A percentile compares a stretch with the other conserved stretches of the same genome.
Evolutionary conservation across 1,140 invertebrate species (phyloP).

Genomic region (Metopolophium dirhodum): DNA sequence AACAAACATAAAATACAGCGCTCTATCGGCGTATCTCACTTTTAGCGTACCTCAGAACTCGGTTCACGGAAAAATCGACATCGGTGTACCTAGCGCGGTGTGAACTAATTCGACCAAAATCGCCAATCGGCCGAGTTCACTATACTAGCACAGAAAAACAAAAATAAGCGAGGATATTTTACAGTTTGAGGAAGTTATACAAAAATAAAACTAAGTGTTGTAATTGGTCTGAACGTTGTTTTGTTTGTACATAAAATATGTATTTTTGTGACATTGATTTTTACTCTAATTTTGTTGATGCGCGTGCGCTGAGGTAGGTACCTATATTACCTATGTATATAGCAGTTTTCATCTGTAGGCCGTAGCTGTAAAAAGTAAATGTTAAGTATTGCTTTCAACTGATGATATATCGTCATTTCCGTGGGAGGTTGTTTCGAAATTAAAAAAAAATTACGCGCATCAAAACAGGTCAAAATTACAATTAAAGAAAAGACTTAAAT

Average conservation of each 20-base stretch:
- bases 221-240: background rate
- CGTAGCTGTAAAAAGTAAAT: no score
- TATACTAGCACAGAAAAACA: background rate
- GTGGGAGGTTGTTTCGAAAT: background rate
- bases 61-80: background rate
- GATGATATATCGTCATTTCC: background rate
- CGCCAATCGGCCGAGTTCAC: background rate
- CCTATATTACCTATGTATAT: no score
- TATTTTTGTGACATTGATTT: background rate
- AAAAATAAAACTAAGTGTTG: background rate
- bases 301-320: background rate
- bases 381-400: no score
- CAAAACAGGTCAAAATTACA: background rate
- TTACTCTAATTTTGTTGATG: background rate
- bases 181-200: background rate
- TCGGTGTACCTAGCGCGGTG: background rate
- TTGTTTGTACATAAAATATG: background rate
- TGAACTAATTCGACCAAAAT: background rate
- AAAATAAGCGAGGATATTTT: background rate
- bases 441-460: background rate
- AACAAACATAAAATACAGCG: background rate
- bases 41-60: background rate
- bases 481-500: background rate
- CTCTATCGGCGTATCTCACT: background rate
- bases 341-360: background rate